A percentile compares a stretch with the other conserved stretches of the same genome.
phyloP scores from a whole-genome alignment of 2,113 vertebrate species.

The Limnothrissa miodon region DNA sequence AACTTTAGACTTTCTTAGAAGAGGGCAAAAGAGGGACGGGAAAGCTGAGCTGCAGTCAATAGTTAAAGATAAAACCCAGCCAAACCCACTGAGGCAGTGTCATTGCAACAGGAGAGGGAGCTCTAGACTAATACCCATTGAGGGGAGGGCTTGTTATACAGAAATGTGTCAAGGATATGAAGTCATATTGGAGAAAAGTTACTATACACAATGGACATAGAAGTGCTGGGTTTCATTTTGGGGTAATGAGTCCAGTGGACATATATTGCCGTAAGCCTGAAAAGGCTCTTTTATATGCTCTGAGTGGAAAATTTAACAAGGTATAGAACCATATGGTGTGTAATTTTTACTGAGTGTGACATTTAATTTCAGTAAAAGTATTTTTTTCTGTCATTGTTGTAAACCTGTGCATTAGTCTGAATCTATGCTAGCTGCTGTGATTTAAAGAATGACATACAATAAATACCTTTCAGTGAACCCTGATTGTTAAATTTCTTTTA shows the following conservation, averaged over 20 bases:
- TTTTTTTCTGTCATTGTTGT: not conserved
- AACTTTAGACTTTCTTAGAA: not conserved
- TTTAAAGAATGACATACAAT: not conserved
- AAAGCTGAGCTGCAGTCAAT: not conserved
- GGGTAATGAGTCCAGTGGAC: not conserved
- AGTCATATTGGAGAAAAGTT: not conserved
- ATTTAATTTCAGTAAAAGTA: constrained; percentile 12
- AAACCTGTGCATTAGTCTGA: not conserved
- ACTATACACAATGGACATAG: not conserved
- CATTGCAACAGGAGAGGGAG: constrained; percentile 57
- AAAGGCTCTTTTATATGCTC: not conserved
- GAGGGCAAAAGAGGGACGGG: not conserved
- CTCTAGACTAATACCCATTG: constrained; percentile 47
- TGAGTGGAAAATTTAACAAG: constrained; percentile 13
- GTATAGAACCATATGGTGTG: constrained; percentile 13
- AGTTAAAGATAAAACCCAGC: not conserved
- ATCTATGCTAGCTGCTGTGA: not conserved
- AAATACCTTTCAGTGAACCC: not conserved
- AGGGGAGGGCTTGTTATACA: not conserved
- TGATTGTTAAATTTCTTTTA: not conserved
- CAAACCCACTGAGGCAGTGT: constrained; percentile 23
- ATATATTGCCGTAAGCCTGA: constrained; percentile 2
- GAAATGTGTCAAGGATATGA: constrained; percentile 6
- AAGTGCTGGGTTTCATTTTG: not conserved
- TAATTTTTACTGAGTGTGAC: constrained; percentile 15